A percentile compares a stretch with the other conserved stretches of the same genome.
phyloP scores from a whole-genome alignment of 1,140 invertebrate genomes.

The Pseudobourletiella spinata region DNA sequence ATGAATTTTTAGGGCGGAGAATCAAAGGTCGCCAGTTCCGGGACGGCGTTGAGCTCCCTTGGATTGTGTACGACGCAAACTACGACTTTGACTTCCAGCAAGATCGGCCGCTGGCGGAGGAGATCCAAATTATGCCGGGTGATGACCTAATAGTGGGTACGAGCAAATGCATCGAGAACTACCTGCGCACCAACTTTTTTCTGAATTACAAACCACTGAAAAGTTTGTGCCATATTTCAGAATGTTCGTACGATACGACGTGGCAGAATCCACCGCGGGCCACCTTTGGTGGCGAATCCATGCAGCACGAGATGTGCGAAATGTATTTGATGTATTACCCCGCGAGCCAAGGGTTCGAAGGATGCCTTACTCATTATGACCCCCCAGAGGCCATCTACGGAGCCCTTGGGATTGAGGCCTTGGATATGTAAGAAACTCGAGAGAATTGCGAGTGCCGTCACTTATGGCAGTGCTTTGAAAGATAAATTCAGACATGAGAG shows the following conservation, averaged over 20 bases:
- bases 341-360: no score
- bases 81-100: constrained; percentile 57
- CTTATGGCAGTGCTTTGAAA: no score
- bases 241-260: constrained; percentile 1
- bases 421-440: no score
- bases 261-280: background rate
- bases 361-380: no score
- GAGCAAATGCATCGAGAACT: no score
- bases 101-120: constrained; percentile 6
- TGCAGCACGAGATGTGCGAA: constrained; percentile 8
- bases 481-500: no score
- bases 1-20: constrained; percentile 49
- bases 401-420: no score
- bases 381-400: no score
- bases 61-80: constrained; percentile 55
- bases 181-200: background rate
- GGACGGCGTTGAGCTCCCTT: constrained; percentile 51
- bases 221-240: background rate
- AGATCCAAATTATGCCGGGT: constrained; percentile 7
- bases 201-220: no score
- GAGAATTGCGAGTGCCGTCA: no score
- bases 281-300: background rate
- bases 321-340: no score
- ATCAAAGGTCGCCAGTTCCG: constrained; percentile 55
- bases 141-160: constrained; percentile 16